Evolutionary conservation across 92 coral and sea anemone genomes (phyloP).

Genomic region (Zoanthus sociatus): DNA sequence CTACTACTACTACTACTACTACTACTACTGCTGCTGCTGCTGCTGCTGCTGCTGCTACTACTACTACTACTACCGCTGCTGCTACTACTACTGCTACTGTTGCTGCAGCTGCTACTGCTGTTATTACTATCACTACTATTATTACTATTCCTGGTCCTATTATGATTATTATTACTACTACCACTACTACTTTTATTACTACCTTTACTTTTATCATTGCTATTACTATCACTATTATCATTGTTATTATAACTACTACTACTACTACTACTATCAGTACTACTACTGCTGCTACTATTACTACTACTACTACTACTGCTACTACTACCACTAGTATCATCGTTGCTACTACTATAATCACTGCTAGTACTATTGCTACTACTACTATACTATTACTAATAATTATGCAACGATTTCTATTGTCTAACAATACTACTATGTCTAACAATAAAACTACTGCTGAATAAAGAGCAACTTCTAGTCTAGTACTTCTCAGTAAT

Average conservation of each 20-base stretch:
- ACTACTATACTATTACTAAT: too few species aligned
- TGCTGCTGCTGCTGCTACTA: too few species aligned
- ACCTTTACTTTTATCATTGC: not conserved
- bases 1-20: not conserved
- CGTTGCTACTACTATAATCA: too few species aligned
- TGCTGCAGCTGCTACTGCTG: not conserved
- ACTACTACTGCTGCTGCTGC: not conserved
- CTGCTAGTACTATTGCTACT: not conserved
- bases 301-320: too few species aligned
- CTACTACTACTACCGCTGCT: too few species aligned
- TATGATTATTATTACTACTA: not conserved
- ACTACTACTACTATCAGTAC: not conserved
- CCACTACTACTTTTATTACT: not conserved
- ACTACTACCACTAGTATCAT: too few species aligned
- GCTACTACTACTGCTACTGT: not conserved
- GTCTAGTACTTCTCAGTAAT: not conserved
- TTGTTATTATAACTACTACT: not conserved
- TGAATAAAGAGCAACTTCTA: too few species aligned
- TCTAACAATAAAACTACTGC: too few species aligned
- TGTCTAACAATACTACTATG: too few species aligned
- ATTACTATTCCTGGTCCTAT: not conserved
- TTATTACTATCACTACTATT: not conserved
- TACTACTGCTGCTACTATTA: too few species aligned
- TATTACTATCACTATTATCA: not conserved
- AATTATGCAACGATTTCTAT: too few species aligned